These are phyloP conservation scores for Redunca redunca DNA, from an alignment of 2,113 vertebrate species.

Conservation along the genomic window DNA sequence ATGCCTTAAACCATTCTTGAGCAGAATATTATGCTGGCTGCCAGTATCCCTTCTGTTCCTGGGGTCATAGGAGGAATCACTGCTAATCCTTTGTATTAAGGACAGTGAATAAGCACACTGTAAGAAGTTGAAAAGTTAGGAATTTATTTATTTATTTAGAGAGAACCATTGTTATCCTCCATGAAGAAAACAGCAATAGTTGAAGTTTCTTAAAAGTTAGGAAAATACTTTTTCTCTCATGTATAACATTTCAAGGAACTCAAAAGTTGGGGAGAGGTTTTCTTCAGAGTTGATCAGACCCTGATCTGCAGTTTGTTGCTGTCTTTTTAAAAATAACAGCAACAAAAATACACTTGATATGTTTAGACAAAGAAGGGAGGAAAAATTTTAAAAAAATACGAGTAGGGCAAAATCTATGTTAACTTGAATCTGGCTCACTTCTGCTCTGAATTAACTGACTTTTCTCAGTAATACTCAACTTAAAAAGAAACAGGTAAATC, in stretches of 20 bases:
- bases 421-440: background rate
- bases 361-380: background rate
- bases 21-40: background rate
- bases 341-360: background rate
- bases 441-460: background rate
- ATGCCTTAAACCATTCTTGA: constrained; percentile 43
- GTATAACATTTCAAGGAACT: background rate
- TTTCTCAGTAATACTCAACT: background rate
- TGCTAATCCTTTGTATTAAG: background rate
- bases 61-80: background rate
- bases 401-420: background rate
- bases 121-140: background rate
- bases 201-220: background rate
- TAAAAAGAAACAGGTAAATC: background rate
- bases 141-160: constrained; percentile 20
- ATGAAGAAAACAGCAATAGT: background rate
- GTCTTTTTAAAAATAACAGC: background rate
- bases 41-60: background rate
- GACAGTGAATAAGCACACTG: background rate
- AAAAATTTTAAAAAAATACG: background rate
- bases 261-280: background rate
- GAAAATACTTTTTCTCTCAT: background rate
- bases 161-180: background rate
- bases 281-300: background rate
- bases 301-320: background rate